Conservation (phyloP, 2,888 invertebrate species). For the Petrolisthes manimaculis region DNA sequence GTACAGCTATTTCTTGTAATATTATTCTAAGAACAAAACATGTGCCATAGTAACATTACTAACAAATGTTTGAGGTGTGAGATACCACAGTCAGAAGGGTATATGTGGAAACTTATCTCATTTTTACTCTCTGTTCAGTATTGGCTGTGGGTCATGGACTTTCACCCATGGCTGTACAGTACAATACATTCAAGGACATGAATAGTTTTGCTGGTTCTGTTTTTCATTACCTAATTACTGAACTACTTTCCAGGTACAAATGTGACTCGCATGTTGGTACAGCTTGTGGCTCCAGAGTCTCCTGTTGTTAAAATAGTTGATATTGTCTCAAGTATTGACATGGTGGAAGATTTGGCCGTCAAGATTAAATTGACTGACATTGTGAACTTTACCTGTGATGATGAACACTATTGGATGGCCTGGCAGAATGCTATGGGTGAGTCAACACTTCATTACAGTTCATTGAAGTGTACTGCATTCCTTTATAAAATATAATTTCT, state of each 20-base stretch:
- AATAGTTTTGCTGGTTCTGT: not conserved
- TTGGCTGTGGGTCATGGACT: no score
- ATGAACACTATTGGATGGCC: constrained; percentile 37
- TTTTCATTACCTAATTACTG: not conserved
- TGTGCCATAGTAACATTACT: no score
- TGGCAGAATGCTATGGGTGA: constrained; percentile 37
- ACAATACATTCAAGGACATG: no score
- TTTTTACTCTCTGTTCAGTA: no score
- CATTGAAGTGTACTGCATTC: not conserved
- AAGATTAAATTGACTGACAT: constrained; percentile 9
- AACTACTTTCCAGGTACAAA: constrained; percentile 15
- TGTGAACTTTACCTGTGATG: constrained; percentile 34
- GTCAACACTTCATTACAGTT: not conserved
- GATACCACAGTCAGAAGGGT: no score
- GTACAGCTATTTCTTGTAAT: no score
- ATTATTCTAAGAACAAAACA: no score
- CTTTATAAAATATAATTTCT: not conserved
- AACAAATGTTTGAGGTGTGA: no score
- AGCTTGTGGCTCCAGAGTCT: constrained; percentile 52
- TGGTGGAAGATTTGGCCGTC: constrained; percentile 6
- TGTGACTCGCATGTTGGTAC: constrained; percentile 36
- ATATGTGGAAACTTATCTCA: no score
- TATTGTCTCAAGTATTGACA: constrained; percentile 8
- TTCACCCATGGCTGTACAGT: no score
- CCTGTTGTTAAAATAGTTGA: constrained; percentile 1